A percentile compares a stretch with the other conserved stretches of the same genome.
Conservation (phyloP, 2,797 vertebrate genomes). For the Crax fasciolata region DNA sequence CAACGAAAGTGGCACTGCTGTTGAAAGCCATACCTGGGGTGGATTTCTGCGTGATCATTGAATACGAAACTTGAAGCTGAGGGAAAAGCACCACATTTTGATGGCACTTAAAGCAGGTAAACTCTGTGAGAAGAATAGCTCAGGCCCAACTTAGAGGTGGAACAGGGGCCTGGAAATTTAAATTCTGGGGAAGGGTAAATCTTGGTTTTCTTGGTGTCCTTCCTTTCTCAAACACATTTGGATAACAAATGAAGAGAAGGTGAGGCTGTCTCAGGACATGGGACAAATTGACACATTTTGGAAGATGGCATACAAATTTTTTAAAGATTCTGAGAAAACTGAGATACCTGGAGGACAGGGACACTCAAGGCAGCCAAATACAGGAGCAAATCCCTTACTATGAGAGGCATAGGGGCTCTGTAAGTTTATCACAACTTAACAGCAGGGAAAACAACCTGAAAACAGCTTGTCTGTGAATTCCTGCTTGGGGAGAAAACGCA, state of each 20-base stretch:
- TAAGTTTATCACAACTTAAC: not conserved
- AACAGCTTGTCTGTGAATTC: slow-evolving; percentile 5
- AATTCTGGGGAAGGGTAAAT: not conserved
- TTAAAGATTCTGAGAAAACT: not conserved
- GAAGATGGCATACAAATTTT: not conserved
- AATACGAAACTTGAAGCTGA: rapidly evolving
- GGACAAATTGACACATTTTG: not conserved
- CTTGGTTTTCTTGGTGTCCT: not conserved
- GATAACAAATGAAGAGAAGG: not conserved
- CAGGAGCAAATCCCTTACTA: not conserved
- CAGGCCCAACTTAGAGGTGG: not conserved
- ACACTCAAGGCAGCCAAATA: not conserved
- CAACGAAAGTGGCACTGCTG: not conserved
- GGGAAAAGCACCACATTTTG: not conserved
- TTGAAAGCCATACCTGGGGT: not conserved
- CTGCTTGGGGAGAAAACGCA: slow-evolving; percentile 2
- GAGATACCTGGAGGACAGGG: not conserved
- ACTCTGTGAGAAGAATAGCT: not conserved
- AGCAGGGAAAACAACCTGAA: slow-evolving; percentile 23
- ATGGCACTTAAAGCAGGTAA: not conserved
- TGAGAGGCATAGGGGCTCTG: not conserved
- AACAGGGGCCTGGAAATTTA: not conserved
- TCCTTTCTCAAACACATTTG: not conserved
- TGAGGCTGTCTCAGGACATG: not conserved
- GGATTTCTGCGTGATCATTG: not conserved